Base-by-base conservation (phyloP, 2,888 invertebrate genomes). In the Polia nebulosa region DNA sequence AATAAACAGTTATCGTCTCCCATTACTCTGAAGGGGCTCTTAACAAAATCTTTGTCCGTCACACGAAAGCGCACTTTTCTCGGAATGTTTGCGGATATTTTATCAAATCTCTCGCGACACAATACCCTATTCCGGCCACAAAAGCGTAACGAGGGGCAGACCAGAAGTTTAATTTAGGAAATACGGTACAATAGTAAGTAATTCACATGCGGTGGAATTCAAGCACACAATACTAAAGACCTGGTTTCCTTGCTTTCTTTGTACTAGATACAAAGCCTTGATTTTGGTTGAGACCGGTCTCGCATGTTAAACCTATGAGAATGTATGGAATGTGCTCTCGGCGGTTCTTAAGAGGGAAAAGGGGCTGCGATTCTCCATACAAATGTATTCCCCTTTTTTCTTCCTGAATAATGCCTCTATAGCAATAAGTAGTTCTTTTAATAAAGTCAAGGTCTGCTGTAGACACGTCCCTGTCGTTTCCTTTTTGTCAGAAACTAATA, bases 1-100 rank as follows among this genome's bases (percentile, higher is more conserved):
- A 69, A 78, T 75, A 81, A 78, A 83, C 81, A 81, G 73, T 81
- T 80, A 81, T 83, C 60, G 74, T 80, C 67, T 75, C 66, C 74
- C 68, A 84, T 84, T 75, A 82, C 68, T 72, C 58, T 65, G 59
- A 67, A 78, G 72, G 72, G 73, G 66, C 66, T 73, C 78, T 78
- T 45, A 67, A 73, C 68, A 63, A 67, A 72, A 73, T 80, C 69
- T 69, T 67, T 70, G 72, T 67, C 67, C 53, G 44, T 61, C 69
- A 72, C 29, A 58, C 39, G 53, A 53, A 36, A 49, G 44, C 51
- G 29, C 59, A 64, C 47, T 69, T 65, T 65, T 51, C 49, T 29
- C 20, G 15, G 51, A 76, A 76, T 53, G 60, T 81, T 78, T 70
- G 71, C 63, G 52, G 53, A 73, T 63, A 69, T 71, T 79, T 75